Evolutionary conservation across 2,888 invertebrate genomes (phyloP).

Genomic region (Drosophila aldrichi): DNA sequence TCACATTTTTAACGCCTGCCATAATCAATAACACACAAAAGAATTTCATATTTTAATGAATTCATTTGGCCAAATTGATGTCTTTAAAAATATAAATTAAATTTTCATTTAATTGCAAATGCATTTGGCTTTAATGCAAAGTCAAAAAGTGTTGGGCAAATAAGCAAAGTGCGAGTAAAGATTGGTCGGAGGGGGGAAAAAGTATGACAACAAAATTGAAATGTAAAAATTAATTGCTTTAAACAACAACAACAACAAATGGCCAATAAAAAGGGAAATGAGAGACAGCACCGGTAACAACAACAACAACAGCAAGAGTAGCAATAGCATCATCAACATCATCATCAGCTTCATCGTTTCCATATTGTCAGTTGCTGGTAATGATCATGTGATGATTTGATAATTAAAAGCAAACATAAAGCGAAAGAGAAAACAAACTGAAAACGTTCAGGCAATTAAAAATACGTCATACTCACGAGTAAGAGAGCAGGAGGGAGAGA

Average conservation of each 20-base stretch:
- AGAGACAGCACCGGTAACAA: slow-evolving; percentile 6
- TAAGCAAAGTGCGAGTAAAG: slow-evolving; percentile 9
- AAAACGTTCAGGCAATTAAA: slow-evolving; percentile 63
- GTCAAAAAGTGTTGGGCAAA: slow-evolving; percentile 42
- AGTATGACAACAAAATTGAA: slow-evolving; percentile 27
- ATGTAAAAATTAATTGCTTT: slow-evolving; percentile 59
- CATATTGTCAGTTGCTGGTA: slow-evolving; percentile 60
- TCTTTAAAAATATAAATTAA: slow-evolving; percentile 24
- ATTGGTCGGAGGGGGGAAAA: not conserved
- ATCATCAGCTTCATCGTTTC: slow-evolving; percentile 41
- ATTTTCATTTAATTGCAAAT: slow-evolving; percentile 35
- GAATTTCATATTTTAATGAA: slow-evolving; percentile 7
- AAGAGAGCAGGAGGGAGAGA: slow-evolving; percentile 1
- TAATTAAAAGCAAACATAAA: slow-evolving; percentile 78
- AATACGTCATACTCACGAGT: slow-evolving; percentile 26
- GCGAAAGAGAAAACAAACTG: slow-evolving; percentile 62
- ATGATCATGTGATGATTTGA: slow-evolving; percentile 79
- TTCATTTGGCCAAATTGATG: slow-evolving; percentile 3
- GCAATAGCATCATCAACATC: slow-evolving; percentile 1
- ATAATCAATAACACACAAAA: not conserved
- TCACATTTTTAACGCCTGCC: slow-evolving; percentile 2
- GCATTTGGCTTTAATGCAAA: slow-evolving; percentile 38
- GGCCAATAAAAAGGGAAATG: slow-evolving; percentile 47
- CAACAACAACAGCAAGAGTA: slow-evolving; percentile 5
- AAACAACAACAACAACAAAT: slow-evolving; percentile 32